Base-by-base conservation (phyloP, 2,888 invertebrate species). In the Rhingia rostrata region DNA sequence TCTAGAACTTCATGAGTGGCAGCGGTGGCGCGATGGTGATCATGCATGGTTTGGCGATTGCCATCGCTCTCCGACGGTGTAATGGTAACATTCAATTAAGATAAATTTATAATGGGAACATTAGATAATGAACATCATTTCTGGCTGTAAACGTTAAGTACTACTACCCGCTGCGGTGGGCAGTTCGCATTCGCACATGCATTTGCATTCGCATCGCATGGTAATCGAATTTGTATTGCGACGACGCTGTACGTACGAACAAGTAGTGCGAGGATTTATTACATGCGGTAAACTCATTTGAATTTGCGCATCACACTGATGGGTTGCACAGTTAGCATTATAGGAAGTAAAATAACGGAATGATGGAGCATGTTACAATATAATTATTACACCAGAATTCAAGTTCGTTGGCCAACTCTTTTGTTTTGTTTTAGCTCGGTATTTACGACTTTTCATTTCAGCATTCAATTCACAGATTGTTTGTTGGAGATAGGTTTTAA, bases 21-120 rank as follows among this genome's bases (percentile, higher is more conserved):
- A 10, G 37, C 47, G 45, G 22, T 33, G n/a, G 10, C 35, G 4
- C n/a, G 53, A 5, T 64, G 80, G 70, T 66, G 70, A 84, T 74
- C 74, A 84, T 74, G 70, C 64, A 75, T 84, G 74, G 69, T 54
- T 51, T 64, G 79, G 73, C 63, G 83, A 80, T 74, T 75, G 74
- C 53, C 64, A 79, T 67, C 73, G 37, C 22, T 43, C 47, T 51
- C 39, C 32, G n/a, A 49, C 49, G 60, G 70, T 84, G 60, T 84
- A 80, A 80, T 80, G 43, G 70, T 66, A 80, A 80, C 80, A 84
- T 84, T 80, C 74, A 84, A 84, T 84, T 84, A 84, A 70, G 84
- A 66, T 84, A 61, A 64, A 64, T 80, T 84, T 84, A 80, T 80
- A 80, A 84, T 79, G 70, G 74, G 53, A 80, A 74, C 80, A 84